These are phyloP conservation scores for Drosophila ogumai DNA, from an alignment of 1,140 invertebrate species.

Conservation along the genomic window DNA sequence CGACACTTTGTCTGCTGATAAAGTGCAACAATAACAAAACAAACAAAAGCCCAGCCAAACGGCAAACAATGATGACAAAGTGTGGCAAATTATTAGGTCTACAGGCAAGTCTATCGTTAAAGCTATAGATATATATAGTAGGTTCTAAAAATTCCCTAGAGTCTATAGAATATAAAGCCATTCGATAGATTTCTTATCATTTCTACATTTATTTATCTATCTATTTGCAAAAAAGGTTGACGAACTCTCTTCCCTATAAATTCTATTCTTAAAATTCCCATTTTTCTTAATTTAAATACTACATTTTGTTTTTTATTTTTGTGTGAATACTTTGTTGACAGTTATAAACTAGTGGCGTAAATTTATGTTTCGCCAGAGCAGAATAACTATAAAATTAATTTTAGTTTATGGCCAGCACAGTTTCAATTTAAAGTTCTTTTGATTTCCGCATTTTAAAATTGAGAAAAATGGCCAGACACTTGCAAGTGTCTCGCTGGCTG, in stretches of 20 bases:
- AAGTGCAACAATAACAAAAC: constrained; percentile 56
- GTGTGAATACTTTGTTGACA: constrained; percentile 28
- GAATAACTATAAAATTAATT: constrained; percentile 14
- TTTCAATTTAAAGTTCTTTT: background rate
- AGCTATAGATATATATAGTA: background rate
- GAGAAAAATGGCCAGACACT: constrained; percentile 5
- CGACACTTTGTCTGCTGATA: constrained; percentile 80
- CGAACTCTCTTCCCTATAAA: constrained; percentile 36
- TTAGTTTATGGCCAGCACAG: constrained; percentile 6
- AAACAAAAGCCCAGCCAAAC: constrained; percentile 41
- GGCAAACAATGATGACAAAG: constrained; percentile 41
- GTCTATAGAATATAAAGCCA: background rate
- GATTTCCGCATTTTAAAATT: constrained; percentile 17
- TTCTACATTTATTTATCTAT: too few relatives aligned
- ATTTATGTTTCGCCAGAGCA: constrained; percentile 8
- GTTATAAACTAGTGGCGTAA: constrained; percentile 35
- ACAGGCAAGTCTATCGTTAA: constrained; percentile 21
- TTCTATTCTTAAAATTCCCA: background rate
- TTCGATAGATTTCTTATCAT: too few relatives aligned
- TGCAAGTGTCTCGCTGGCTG: background rate
- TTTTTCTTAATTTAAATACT: constrained; percentile 1
- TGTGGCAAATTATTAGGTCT: constrained; percentile 67
- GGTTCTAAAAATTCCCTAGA: background rate
- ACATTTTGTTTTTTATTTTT: background rate
- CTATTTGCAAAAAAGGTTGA: constrained; percentile 37